Evolutionary conservation across 2,888 invertebrate genomes (phyloP).

Genomic region (Taenaris catops): DNA sequence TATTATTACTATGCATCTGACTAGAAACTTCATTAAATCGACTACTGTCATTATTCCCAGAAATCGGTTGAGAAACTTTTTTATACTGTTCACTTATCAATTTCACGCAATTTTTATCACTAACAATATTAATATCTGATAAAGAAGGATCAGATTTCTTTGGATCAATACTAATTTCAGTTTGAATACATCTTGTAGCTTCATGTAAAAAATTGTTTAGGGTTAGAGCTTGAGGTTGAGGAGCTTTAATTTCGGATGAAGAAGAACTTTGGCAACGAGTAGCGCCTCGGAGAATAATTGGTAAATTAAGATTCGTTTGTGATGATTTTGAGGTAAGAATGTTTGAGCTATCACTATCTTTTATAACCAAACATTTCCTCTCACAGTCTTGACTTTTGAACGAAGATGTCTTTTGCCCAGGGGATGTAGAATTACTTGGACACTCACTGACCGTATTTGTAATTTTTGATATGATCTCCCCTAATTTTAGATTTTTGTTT

Average conservation of each 20-base stretch:
- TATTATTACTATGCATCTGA: constrained; percentile 3
- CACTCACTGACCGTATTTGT: constrained; percentile 14
- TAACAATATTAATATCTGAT: constrained; percentile 53
- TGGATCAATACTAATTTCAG: constrained; percentile 66
- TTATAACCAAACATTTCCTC: constrained; percentile 20
- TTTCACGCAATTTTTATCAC: constrained; percentile 39
- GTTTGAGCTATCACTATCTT: constrained; percentile 19
- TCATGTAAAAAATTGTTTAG: constrained; percentile 29
- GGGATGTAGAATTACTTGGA: constrained; percentile 18
- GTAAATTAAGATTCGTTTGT: constrained; percentile 46
- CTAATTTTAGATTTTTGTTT: constrained; percentile 36
- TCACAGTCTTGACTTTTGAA: constrained; percentile 20
- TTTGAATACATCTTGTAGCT: constrained; percentile 57
- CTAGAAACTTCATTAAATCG: constrained; percentile 7
- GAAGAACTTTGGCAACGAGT: constrained; percentile 30
- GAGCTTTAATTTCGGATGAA: constrained; percentile 15
- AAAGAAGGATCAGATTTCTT: constrained; percentile 57
- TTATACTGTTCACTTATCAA: constrained; percentile 42
- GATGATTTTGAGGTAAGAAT: constrained; percentile 44
- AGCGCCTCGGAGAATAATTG: constrained; percentile 32
- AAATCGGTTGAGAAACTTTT: constrained; percentile 24
- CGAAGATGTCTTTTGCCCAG: constrained; percentile 15
- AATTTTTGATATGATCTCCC: constrained; percentile 22
- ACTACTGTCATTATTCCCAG: constrained; percentile 13
- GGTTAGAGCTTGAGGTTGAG: neutral